Conservation (phyloP, 2,797 vertebrate genomes). For the Anisognathus igniventris region DNA sequence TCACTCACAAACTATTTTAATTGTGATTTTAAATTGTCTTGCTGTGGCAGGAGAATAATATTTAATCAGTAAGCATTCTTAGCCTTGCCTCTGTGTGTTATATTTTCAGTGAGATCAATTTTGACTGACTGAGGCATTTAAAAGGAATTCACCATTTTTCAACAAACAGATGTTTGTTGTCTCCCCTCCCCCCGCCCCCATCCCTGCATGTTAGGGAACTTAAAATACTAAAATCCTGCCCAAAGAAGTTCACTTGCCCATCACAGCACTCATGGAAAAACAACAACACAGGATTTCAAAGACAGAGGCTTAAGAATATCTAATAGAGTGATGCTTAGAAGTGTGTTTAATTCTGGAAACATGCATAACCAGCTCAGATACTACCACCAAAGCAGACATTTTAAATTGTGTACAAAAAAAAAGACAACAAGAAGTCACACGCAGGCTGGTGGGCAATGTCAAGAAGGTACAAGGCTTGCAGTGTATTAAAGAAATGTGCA, state of each 20-base stretch:
- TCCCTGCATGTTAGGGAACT: background rate
- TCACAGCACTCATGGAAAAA: background rate
- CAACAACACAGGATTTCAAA: accelerated
- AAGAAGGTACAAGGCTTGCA: constrained; percentile 20
- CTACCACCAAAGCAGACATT: constrained; percentile 25
- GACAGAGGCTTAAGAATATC: background rate
- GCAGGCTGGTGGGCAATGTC: constrained; percentile 17
- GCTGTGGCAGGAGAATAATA: background rate
- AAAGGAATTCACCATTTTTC: background rate
- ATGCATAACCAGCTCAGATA: constrained; percentile 30
- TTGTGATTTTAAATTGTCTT: background rate
- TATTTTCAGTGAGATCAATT: background rate
- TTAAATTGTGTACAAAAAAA: constrained; percentile 22
- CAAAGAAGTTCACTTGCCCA: background rate
- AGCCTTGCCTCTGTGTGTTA: accelerated
- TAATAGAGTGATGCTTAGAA: background rate
- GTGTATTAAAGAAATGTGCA: background rate
- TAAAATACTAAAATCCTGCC: background rate
- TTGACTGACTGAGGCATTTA: background rate
- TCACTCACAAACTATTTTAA: background rate
- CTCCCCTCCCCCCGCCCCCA: background rate
- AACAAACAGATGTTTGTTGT: background rate
- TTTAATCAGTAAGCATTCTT: background rate
- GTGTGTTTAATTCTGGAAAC: constrained; percentile 68
- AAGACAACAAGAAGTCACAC: background rate